Base-by-base conservation (phyloP, 2,113 vertebrate species). In the Chaetops frenatus region DNA sequence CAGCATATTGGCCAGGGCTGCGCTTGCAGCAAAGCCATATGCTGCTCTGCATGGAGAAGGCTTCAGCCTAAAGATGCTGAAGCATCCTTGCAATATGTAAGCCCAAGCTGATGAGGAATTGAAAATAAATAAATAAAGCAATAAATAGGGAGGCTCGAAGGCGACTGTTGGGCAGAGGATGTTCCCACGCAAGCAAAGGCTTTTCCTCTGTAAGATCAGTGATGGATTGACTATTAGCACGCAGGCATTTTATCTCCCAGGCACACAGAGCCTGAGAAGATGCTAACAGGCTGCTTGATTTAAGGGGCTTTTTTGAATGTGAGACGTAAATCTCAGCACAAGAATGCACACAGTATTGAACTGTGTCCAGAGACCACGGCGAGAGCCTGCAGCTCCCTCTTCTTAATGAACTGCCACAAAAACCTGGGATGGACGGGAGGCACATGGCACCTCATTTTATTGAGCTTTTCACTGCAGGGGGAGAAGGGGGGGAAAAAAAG, bases 221-320 rank as follows among this genome's bases (percentile, higher is more conserved):
- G 92, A 96, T 92, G 86, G 77, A 95, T 51, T 71, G 81, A 88
- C 94, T 94, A 84, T 95, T 84, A 86, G 95, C 81, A 95, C 40
- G 8, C 72, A 67, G 73, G 90, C 81, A 4, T 97, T 97, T 95
- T 90, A 95, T 96, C 92, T 95, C 83, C 65, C 76, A 62, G 93
- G 90, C 85, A 91, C 81, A 83, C 81, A 66, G 93, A 92, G 94
- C 69, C 6, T 13, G 44, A 86, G 90, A 94, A 95, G 92, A 95
- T 95, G 90, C 94, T 96, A 95, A 92, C 40, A 18, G 92, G 85
- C 93, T 84, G 77, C 81, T 88, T 97, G 96, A 97, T 97, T 97
- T 97, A 97, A 94, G 93, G 86, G 50, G 72, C 83, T 90, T 96
- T 94, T 96, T 51, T 50, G 86, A 92, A 94, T 44, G 76, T 50